Base-by-base conservation (phyloP, 2,888 invertebrate genomes). In the Ectemnius cavifrons region DNA sequence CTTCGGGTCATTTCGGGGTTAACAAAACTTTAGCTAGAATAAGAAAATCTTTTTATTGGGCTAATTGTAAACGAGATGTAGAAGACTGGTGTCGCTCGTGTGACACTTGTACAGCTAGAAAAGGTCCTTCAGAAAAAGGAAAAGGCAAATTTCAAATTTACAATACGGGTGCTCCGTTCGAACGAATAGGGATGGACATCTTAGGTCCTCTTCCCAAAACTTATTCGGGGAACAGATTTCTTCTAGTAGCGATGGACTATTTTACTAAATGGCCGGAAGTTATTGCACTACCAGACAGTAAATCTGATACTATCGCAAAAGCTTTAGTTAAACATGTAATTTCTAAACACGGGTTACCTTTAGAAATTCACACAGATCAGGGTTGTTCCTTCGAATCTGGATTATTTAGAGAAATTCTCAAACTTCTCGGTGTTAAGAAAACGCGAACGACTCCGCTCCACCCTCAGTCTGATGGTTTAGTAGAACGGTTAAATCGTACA, bases 381-480 rank as follows among this genome's bases (percentile, higher is more conserved):
- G 28, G 57, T 18, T n/a, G 18, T 1, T 56, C 8, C 0, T 64
- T 56, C 8, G 64, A 64, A 3, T 64, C 64, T 1, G 4, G 14
- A 16, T 0, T 64, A 16, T 56, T 64, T n/a, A 2, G 1, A 0
- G 28, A 64, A 2, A 18, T 57, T 1, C 8, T 57, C 1, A 4
- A 4, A 5, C 1, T 57, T 20, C 20, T 57, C 20, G 57, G n/a
- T 1, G 28, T 64, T 13, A 23, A 2, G 11, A 64, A 64, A n/a
- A 64, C 57, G 0, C 52, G 57, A 1, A 64, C 64, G 4, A 56
- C 64, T 4, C 16, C 56, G 4, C 28, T 49, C n/a, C 49, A 52
- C 28, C 52, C 63, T 6, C 63, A 63, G 0, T 63, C 63, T 1
- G 52, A 63, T n/a, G 63, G 28, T 6, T 59, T 37, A 8, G 28